phyloP scores from a whole-genome alignment of 2,888 invertebrate genomes.

The Agonopterix heracliana region DNA sequence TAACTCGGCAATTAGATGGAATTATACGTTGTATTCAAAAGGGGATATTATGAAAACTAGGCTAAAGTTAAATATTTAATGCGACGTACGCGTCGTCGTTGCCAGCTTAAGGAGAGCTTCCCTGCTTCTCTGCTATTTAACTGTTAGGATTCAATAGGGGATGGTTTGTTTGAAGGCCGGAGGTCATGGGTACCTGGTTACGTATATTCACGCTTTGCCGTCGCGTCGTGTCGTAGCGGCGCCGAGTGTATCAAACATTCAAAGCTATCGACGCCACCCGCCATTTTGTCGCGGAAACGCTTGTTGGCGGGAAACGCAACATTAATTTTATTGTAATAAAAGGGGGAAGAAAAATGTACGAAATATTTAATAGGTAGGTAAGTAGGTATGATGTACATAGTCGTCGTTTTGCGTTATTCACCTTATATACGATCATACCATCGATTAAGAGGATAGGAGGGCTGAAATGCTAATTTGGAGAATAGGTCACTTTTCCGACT shows the following conservation, averaged over 20 bases:
- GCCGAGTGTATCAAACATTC: slow-evolving; percentile 38
- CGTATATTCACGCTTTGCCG: slow-evolving; percentile 17
- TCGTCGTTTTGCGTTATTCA: background rate
- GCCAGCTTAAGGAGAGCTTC: slow-evolving; percentile 18
- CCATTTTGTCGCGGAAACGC: slow-evolving; percentile 35
- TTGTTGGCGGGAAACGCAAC: slow-evolving; percentile 34
- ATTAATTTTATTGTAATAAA: slow-evolving; percentile 34
- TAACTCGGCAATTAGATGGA: slow-evolving; percentile 24
- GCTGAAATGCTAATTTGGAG: no score
- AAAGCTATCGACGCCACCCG: slow-evolving; percentile 38
- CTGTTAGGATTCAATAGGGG: background rate
- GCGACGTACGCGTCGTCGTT: slow-evolving; percentile 21
- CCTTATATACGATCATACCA: no score
- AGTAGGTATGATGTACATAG: no score
- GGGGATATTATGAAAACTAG: slow-evolving; percentile 30
- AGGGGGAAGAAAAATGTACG: slow-evolving; percentile 21
- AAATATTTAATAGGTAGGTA: slow-evolving; percentile 2
- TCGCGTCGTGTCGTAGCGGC: slow-evolving; percentile 21
- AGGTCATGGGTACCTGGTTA: slow-evolving; percentile 19
- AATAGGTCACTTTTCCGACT: no score
- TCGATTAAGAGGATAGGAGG: no score
- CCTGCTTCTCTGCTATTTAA: slow-evolving; percentile 3
- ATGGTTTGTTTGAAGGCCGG: slow-evolving; percentile 7
- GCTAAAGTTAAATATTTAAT: slow-evolving; percentile 33
- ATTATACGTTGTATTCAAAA: slow-evolving; percentile 25